Evolutionary conservation across 2,113 vertebrate species (phyloP), one percentile per base, ranked within the genome.

Genomic region (Tylochromis polylepis): DNA sequence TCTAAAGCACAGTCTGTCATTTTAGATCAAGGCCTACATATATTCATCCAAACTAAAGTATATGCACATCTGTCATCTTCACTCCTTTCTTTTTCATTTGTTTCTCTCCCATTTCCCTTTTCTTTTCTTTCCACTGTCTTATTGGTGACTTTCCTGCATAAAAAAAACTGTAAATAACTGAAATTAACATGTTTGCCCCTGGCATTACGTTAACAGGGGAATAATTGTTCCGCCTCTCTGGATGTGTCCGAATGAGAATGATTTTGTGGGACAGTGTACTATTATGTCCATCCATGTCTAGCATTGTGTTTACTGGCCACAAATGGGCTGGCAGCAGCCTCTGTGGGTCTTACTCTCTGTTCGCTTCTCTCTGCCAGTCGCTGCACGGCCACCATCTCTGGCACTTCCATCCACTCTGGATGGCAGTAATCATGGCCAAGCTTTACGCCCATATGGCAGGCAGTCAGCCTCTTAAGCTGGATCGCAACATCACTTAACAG

Each of bases 401-500:
- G 84, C 87, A 83, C 85, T 84, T 85, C 85, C 86, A 82, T 84
- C 81, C 58, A 62, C 89, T 79, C 60, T 57, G 75, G 59, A 83
- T 62, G 15, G 38, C 72, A 56, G 81, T 83, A 89, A 90, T 93
- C 83, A 89, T 56, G 55, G 83, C 81, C 57, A 80, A 81, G 83
- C 57, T 82, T 81, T 78, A 65, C 60, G 18, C 79, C 85, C 81
- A 85, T 87, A 70, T 90, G 88, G 87, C 82, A 83, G 29, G 22
- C 31, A 77, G 83, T 79, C 86, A 87, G 67, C 81, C 80, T 84
- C 22, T 87, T 65, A 86, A 87, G 91, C 43, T 11, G 6, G 72
- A 90, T 81, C 2, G 43, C 79, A 77, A 80, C 88, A 90, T 89
- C 93, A 85, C 82, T 89, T 85, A 85, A 36, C 20, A 20, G 75